These are phyloP conservation scores for Marisa cornuarietis DNA, from an alignment of 1,140 invertebrate genomes.

Conservation along the genomic window DNA sequence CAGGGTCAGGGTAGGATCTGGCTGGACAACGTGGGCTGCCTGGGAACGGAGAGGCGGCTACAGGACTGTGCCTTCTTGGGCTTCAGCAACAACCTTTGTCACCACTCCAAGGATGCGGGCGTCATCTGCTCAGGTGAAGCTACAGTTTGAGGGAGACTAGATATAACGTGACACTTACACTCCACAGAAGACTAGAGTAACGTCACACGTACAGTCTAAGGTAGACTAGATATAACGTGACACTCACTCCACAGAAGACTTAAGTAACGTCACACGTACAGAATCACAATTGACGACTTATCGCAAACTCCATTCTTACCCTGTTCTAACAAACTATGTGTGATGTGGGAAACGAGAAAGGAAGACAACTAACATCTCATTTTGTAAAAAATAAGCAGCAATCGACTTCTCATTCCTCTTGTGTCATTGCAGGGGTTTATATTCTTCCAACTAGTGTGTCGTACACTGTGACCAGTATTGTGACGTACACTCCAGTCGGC, in stretches of 20 bases:
- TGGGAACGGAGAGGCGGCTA: conserved; percentile 44
- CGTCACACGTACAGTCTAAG: too few relatives aligned
- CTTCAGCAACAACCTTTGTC: conserved; percentile 44
- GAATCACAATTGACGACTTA: neutral
- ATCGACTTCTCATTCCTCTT: neutral
- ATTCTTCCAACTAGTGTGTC: neutral
- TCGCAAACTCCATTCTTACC: neutral
- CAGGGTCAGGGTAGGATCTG: conserved; percentile 45
- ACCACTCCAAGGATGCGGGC: conserved; percentile 52
- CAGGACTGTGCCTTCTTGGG: conserved; percentile 41
- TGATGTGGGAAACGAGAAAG: neutral
- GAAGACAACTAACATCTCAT: neutral
- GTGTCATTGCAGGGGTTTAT: neutral
- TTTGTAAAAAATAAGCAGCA: neutral
- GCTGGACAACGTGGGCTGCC: conserved; percentile 55
- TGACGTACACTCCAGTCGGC: neutral
- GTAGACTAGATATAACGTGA: too few relatives aligned
- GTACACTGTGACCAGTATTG: neutral
- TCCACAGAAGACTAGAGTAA: too few relatives aligned
- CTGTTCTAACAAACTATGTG: neutral
- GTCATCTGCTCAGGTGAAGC: conserved; percentile 47
- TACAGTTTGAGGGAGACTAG: neutral
- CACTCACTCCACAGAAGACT: too few relatives aligned
- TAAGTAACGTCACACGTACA: too few relatives aligned
- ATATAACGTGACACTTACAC: too few relatives aligned